Evolutionary conservation across 2,797 vertebrate species (phyloP), one percentile per base, ranked within the genome.

Genomic region (Falco berigora): DNA sequence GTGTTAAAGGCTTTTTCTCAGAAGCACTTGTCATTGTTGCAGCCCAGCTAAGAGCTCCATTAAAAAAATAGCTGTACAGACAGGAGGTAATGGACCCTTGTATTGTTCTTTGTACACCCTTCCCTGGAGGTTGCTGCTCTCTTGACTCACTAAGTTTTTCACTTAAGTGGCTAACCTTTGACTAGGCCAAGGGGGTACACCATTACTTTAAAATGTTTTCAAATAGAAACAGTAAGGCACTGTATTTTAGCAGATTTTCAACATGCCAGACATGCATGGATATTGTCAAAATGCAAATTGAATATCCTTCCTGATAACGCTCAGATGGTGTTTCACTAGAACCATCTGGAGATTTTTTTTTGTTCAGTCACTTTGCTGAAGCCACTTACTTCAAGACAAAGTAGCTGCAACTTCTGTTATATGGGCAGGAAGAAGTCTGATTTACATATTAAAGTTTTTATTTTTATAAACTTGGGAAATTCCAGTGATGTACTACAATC

Each of bases 341-440:
- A 98, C 97, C 98, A 99, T 98, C 96, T 99, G 98, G 98, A 98
- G 97, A 92, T 38, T 38, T 38, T 88, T 86, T 63, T 96, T 92
- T 95, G 79, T 95, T 97, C 97, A 95, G 97, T 96, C 97, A 56
- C 81, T 97, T 98, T 96, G 97, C 97, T 74, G 97, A 98, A 98
- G 98, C 96, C 97, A 92, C 97, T 97, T 98, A 98, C 98, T 98
- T 98, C 95, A 98, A 98, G 98, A 98, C 97, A 98, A 98, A 98
- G 98, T 98, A 98, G 98, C 97, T 95, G 97, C 94, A 97, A 96
- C 97, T 98, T 98, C 98, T 98, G 88, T 95, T 97, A n/a, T 64
- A 95, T 96, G 63, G 58, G 22, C 52, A 55, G 56, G 80, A 97
- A 91, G 92, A 97, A 92, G 64, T 34, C 97, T 98, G 97, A 98